phyloP scores from a whole-genome alignment of 2,797 vertebrate genomes.

The Tragelaphus oryx region DNA sequence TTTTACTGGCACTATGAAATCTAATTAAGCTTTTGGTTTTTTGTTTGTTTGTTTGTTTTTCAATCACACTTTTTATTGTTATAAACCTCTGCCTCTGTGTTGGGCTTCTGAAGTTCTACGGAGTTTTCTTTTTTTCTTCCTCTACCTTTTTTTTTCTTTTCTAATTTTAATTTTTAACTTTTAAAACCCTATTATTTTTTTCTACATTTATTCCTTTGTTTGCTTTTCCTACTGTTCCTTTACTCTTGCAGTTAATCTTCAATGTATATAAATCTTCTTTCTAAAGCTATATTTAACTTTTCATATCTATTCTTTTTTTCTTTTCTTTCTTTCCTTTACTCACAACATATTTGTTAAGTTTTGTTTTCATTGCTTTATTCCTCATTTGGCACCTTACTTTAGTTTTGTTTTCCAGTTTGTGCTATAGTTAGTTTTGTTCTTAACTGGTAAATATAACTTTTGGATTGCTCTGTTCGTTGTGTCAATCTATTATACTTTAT shows the following conservation, averaged over 20 bases:
- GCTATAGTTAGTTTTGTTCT: background rate
- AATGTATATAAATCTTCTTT: background rate
- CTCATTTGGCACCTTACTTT: background rate
- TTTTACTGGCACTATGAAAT: background rate
- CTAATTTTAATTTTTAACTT: background rate
- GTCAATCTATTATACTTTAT: background rate
- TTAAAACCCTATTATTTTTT: background rate
- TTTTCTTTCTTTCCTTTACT: background rate
- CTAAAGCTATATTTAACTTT: background rate
- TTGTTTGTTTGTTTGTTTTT: background rate
- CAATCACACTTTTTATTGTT: background rate
- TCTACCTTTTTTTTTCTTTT: background rate
- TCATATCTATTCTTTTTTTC: background rate
- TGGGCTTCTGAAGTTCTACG: background rate
- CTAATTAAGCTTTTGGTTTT: background rate
- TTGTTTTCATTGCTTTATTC: background rate
- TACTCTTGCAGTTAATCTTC: background rate
- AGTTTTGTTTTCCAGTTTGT: background rate
- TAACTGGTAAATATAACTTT: background rate
- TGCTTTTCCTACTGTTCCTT: background rate
- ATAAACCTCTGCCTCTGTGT: background rate
- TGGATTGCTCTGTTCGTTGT: background rate
- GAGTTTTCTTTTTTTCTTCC: background rate
- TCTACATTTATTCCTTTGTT: background rate
- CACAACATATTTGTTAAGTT: background rate